A percentile compares a stretch with the other conserved stretches of the same genome.
These are phyloP conservation scores for Anastrepha obliqua DNA, from an alignment of 1,140 invertebrate genomes.

Conservation along the genomic window DNA sequence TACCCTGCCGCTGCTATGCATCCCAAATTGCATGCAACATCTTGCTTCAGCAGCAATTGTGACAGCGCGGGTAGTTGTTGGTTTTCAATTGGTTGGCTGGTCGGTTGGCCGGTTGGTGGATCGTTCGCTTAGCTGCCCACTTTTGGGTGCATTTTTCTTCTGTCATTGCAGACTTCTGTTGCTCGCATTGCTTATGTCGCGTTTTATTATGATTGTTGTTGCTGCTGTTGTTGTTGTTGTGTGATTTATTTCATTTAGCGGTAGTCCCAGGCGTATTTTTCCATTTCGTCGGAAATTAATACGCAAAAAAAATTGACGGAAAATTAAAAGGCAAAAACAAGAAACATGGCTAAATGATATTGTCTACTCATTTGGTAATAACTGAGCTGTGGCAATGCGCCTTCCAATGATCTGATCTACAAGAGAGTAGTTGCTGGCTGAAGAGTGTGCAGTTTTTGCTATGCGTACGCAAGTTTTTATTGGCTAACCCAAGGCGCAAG, in stretches of 20 bases:
- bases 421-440: neutral
- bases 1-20: neutral
- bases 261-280: constrained; percentile 29
- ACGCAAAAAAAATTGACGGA: neutral
- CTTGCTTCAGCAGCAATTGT: constrained; percentile 37
- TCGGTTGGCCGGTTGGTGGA: constrained; percentile 22
- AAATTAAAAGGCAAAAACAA: neutral
- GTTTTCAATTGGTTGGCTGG: neutral
- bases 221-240: constrained; percentile 1
- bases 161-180: constrained; percentile 24
- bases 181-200: constrained; percentile 6
- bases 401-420: neutral
- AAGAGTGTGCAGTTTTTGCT: no score
- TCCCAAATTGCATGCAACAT: constrained; percentile 47
- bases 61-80: neutral
- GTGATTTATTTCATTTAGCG: constrained; percentile 35
- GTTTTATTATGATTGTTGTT: neutral
- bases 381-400: neutral
- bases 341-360: neutral
- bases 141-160: constrained; percentile 29
- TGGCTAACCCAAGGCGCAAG: no score
- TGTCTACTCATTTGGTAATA: neutral
- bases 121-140: constrained; percentile 5
- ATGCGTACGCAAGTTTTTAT: no score
- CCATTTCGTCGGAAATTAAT: neutral